phyloP scores from a whole-genome alignment of 2,797 vertebrate species.

The Mormyrus proboscirostris region DNA sequence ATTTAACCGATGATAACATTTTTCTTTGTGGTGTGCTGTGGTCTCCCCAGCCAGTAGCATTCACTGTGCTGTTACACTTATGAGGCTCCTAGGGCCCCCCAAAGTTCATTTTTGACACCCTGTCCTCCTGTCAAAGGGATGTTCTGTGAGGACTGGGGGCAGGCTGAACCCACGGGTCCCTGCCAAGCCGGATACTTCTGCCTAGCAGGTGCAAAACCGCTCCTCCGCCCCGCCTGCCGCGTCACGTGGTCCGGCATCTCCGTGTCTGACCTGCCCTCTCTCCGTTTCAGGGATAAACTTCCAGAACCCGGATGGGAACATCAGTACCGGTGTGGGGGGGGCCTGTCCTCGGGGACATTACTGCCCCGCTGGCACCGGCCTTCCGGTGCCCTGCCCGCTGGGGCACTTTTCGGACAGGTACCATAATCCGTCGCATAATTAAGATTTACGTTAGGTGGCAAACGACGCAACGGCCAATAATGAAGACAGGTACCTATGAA shows the following conservation, averaged over 20 bases:
- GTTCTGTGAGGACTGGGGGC: conserved; percentile 76
- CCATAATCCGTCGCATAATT: background rate
- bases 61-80: background rate
- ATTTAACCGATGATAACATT: background rate
- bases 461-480: background rate
- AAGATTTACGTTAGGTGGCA: background rate
- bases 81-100: background rate
- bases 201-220: conserved; percentile 59
- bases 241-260: background rate
- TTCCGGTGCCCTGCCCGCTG: conserved; percentile 69
- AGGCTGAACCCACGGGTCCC: conserved; percentile 67
- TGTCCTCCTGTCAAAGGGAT: conserved; percentile 52
- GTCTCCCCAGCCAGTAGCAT: background rate
- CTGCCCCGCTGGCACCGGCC: conserved; percentile 72
- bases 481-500: background rate
- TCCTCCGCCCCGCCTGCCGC: background rate
- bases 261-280: background rate
- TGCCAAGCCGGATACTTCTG: conserved; percentile 78
- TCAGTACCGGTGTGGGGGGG: conserved; percentile 69
- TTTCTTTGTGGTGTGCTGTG: background rate
- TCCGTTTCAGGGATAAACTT: conserved; percentile 68
- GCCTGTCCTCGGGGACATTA: conserved; percentile 77
- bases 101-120: background rate
- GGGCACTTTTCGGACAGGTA: conserved; percentile 83
- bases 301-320: conserved; percentile 63